Evolutionary conservation across 2,113 vertebrate genomes (phyloP).

Genomic region (Bagarius yarrelli): DNA sequence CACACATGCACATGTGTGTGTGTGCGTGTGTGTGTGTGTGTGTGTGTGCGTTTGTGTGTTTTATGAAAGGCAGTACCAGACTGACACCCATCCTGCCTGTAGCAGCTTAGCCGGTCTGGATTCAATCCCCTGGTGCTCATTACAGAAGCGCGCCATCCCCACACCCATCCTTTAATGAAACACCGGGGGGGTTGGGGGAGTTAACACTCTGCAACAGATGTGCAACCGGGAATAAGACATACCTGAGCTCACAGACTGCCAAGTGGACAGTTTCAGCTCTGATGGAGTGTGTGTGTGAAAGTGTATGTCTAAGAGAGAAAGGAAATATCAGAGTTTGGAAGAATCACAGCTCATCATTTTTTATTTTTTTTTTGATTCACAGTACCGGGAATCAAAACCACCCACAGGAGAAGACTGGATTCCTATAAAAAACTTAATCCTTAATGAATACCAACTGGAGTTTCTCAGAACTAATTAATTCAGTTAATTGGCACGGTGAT

Average conservation of each 20-base stretch:
- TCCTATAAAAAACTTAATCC: constrained; percentile 18
- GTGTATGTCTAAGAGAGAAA: background rate
- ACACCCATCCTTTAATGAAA: constrained; percentile 59
- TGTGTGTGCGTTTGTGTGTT: constrained; percentile 48
- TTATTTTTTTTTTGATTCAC: constrained; percentile 18
- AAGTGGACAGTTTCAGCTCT: constrained; percentile 21
- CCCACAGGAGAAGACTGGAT: constrained; percentile 12
- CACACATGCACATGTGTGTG: constrained; percentile 44
- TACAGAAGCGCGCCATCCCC: constrained; percentile 66
- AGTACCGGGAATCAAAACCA: constrained; percentile 39
- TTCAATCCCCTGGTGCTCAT: constrained; percentile 70
- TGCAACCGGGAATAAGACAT: constrained; percentile 30
- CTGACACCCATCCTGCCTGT: constrained; percentile 72
- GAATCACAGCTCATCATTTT: constrained; percentile 30
- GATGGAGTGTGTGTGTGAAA: background rate
- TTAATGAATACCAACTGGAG: constrained; percentile 20
- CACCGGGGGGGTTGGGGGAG: constrained; percentile 21
- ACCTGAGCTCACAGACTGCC: constrained; percentile 27
- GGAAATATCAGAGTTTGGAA: constrained; percentile 34
- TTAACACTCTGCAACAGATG: constrained; percentile 38
- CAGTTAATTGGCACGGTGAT: constrained; percentile 4
- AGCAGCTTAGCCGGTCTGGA: constrained; percentile 73
- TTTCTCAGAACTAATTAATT: constrained; percentile 14
- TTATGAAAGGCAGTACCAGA: constrained; percentile 61
- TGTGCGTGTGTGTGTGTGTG: constrained; percentile 43